phyloP scores from a whole-genome alignment of 2,797 vertebrate genomes.

The Pampus argenteus region DNA sequence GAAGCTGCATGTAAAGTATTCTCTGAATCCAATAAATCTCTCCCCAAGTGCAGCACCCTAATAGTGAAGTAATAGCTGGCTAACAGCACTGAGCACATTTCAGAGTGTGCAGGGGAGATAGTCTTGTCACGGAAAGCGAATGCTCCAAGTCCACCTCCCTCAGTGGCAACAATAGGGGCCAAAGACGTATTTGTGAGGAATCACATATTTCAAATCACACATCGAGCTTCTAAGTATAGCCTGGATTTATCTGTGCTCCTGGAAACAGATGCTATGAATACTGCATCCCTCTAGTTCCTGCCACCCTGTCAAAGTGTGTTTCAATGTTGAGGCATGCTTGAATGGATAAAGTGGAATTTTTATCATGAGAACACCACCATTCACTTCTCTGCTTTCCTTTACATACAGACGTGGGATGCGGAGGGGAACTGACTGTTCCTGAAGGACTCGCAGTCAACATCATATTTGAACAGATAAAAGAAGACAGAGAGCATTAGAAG shows the following conservation, averaged over 20 bases:
- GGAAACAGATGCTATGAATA: slow-evolving; percentile 80
- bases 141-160: slow-evolving; percentile 51
- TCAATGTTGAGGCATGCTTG: slow-evolving; percentile 78
- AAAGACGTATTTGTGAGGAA: slow-evolving; percentile 65
- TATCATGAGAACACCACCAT: slow-evolving; percentile 68
- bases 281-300: slow-evolving; percentile 75
- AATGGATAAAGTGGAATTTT: slow-evolving; percentile 77
- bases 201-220: slow-evolving; percentile 74
- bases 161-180: slow-evolving; percentile 59
- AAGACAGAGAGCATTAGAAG: slow-evolving; percentile 18
- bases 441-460: slow-evolving; percentile 45
- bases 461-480: slow-evolving; percentile 36
- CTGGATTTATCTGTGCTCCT: slow-evolving; percentile 70
- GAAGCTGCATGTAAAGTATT: slow-evolving; percentile 54
- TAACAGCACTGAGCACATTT: slow-evolving; percentile 65
- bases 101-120: slow-evolving; percentile 57
- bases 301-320: slow-evolving; percentile 79
- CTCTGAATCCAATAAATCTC: slow-evolving; percentile 62
- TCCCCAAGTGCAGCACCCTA: slow-evolving; percentile 46
- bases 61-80: slow-evolving; percentile 68
- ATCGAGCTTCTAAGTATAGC: slow-evolving; percentile 79
- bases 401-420: slow-evolving; percentile 46
- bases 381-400: slow-evolving; percentile 60
- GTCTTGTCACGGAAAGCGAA: slow-evolving; percentile 62
- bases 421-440: slow-evolving; percentile 29